Evolutionary conservation across 2,797 vertebrate genomes (phyloP).

Genomic region (Pampus argenteus): DNA sequence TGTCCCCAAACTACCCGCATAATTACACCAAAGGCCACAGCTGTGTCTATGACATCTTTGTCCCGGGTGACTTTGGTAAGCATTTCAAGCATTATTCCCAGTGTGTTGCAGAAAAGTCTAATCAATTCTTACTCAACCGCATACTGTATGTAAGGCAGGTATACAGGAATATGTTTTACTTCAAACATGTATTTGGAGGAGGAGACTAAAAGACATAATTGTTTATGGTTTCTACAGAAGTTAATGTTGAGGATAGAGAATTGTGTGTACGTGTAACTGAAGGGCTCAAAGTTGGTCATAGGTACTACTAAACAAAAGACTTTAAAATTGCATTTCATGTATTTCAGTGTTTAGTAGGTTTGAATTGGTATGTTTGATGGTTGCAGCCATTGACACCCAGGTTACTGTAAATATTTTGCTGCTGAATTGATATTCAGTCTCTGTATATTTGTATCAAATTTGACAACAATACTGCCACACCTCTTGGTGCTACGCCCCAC

Average conservation of each 20-base stretch:
- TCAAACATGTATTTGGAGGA: constrained; percentile 15
- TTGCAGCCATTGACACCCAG: constrained; percentile 19
- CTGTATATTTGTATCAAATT: constrained; percentile 18
- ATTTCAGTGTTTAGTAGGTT: constrained; percentile 35
- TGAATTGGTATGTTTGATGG: constrained; percentile 46
- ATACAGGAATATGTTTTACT: constrained; percentile 27
- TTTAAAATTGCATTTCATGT: constrained; percentile 45
- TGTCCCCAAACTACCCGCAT: constrained; percentile 97
- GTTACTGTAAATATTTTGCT: constrained; percentile 33
- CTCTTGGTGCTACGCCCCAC: neutral
- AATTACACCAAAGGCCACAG: constrained; percentile 95
- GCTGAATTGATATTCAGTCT: constrained; percentile 34
- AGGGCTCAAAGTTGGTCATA: constrained; percentile 38
- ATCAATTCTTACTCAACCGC: constrained; percentile 6
- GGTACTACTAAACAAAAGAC: constrained; percentile 40
- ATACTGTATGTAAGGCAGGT: neutral
- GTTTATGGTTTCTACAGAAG: constrained; percentile 31
- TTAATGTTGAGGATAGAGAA: constrained; percentile 32
- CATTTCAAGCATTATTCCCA: constrained; percentile 57
- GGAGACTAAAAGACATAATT: constrained; percentile 17
- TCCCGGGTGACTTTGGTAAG: constrained; percentile 98
- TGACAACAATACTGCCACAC: constrained; percentile 13
- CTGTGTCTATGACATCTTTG: constrained; percentile 94
- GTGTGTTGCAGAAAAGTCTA: constrained; percentile 25
- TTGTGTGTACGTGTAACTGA: constrained; percentile 14